Evolutionary conservation across 2,888 invertebrate species (phyloP).

Genomic region (Bhutanitis thaidina): DNA sequence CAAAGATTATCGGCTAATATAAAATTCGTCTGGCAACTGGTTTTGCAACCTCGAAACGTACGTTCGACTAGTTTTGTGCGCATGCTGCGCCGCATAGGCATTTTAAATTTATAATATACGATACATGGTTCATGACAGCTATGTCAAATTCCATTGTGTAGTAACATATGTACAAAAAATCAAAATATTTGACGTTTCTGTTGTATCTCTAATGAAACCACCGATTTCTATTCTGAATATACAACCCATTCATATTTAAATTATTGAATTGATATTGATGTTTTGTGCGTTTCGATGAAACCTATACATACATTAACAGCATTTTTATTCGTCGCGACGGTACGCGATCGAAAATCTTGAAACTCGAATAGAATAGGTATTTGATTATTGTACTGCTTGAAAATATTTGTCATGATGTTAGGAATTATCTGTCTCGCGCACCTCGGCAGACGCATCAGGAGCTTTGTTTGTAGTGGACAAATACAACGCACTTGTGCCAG

Average conservation of each 20-base stretch:
- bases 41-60: conserved; percentile 25
- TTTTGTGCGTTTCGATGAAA: conserved; percentile 18
- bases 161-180: conserved; percentile 7
- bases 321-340: conserved; percentile 16
- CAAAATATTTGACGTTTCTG: background rate
- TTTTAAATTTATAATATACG: conserved; percentile 5
- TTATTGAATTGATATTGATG: conserved; percentile 14
- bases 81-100: conserved; percentile 10
- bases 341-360: conserved; percentile 17
- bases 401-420: conserved; percentile 44
- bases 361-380: background rate
- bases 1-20: conserved; percentile 21
- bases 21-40: conserved; percentile 27
- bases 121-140: conserved; percentile 5
- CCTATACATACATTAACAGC: conserved; percentile 11
- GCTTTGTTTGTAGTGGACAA: conserved; percentile 63
- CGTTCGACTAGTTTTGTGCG: conserved; percentile 13
- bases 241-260: conserved; percentile 20
- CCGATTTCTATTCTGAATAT: conserved; percentile 19
- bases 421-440: conserved; percentile 51
- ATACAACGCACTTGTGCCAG: conserved; percentile 62
- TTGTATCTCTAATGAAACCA: conserved; percentile 1
- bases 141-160: conserved; percentile 8
- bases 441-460: conserved; percentile 51
- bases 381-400: conserved; percentile 25